Base-by-base conservation (phyloP, 2,888 invertebrate species). In the Lissocephala sabroskyi region DNA sequence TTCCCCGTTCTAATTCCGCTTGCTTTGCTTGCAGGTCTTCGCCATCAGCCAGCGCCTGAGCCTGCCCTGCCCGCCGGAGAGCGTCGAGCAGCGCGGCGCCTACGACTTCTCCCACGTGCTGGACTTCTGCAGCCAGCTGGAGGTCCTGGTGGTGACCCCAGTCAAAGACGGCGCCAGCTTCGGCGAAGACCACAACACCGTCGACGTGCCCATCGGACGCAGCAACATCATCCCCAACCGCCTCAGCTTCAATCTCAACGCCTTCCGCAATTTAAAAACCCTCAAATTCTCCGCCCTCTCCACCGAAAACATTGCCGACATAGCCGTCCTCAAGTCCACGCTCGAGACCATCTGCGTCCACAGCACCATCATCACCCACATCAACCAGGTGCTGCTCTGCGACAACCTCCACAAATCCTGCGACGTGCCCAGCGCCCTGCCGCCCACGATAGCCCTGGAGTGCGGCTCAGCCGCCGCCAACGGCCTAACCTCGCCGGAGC, bases 21-120 rank as follows among this genome's bases (percentile, higher is more conserved):
- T 23, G 53, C 62, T 13, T 63, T 49, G 45, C 61, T 89, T 88
- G 50, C 87, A 97, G 92, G 85, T 97, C 18, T 91, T 93, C 84
- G 93, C 97, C n/a, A 91, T 98, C 49, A 95, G 94, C 79, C 92
- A 94, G 82, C 88, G 96, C 59, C 87, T 97, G 41, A 93, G 92
- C 82, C 89, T 94, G 68, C 93, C 96, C 0, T 93, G 96, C 80
- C 95, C 97, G 0, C 95, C 97, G 0, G 87, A 90, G 1, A 76
- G 53, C 30, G 87, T 89, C 50, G 94, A 94, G 77, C 90, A 91
- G 54, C 87, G 88, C 17, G 93, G 95, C 68, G 91, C 91, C 82
- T 93, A 90, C 71, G 96, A 97, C 85, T 92, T 97, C 67, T 95
- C 96, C 57, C 95, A 97, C 76, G 90, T 97, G 1, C 83, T 97